phyloP scores from a whole-genome alignment of 2,797 vertebrate genomes.

The Sebastes itinus region DNA sequence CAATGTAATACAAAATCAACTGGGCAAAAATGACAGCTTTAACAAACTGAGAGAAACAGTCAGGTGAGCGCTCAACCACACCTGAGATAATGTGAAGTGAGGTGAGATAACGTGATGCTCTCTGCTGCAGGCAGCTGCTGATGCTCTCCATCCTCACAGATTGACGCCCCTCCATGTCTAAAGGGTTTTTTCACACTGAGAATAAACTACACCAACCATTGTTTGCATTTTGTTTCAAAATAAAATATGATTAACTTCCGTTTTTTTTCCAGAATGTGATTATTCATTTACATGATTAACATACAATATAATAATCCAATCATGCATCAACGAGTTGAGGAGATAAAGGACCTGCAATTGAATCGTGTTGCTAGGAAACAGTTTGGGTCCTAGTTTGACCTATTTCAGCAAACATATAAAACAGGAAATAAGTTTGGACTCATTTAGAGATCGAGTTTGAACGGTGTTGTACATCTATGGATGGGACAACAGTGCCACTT shows the following conservation, averaged over 20 bases:
- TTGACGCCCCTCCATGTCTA: neutral
- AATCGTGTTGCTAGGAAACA: conserved; percentile 13
- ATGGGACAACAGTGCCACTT: conserved; percentile 30
- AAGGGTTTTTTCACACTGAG: too few species aligned
- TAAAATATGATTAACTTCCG: neutral
- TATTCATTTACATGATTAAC: neutral
- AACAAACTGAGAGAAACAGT: neutral
- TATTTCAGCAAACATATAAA: neutral
- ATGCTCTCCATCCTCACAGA: neutral
- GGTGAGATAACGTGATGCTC: neutral
- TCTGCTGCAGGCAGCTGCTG: neutral
- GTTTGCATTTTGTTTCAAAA: neutral
- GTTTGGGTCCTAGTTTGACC: neutral
- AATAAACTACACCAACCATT: neutral
- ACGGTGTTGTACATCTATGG: neutral
- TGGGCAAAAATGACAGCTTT: neutral
- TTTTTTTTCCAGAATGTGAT: neutral
- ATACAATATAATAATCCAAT: neutral
- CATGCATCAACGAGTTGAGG: rapidly evolving
- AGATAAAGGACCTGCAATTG: neutral
- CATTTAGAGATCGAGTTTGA: rapidly evolving
- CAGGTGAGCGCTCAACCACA: rapidly evolving
- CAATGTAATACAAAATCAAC: neutral
- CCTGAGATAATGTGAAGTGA: neutral
- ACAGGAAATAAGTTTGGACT: neutral